Evolutionary conservation across 2,797 vertebrate genomes (phyloP), one percentile per base, ranked within the genome.

Genomic region (Parotocinclus haroldoi): DNA sequence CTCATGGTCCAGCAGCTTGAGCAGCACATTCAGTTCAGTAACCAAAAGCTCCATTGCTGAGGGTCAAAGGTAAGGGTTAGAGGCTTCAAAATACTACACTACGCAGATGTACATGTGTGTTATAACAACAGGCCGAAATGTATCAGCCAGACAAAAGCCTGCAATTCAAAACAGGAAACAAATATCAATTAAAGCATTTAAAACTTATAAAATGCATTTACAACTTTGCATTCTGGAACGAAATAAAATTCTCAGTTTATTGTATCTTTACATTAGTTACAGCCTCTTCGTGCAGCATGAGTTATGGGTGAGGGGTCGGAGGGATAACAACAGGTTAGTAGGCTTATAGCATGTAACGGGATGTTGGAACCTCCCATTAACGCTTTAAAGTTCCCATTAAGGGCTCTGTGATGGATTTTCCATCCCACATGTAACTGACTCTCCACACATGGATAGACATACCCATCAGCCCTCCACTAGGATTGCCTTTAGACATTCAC

Each of bases 1-100:
- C 83, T 99, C 97, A 0, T 94, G 92, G 80, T 98, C 96, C 83
- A 99, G 82, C 86, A 99, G 89, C 84, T 92, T 97, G 71, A 99
- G 91, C 60, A 99, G 82, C 46, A 91, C 48, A 0, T 86, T 88
- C 58, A 99, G 89, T 86, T 99, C 97, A 0, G 86, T 93, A 68
- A 99, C 88, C 44, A 99, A 93, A 63, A 92, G 93, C 81, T 99
- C 97, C 84, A 98, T 88, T 64, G 87, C 93, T 90, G 62, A 80
- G 77, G 78, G 54, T 52, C 68, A 81, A 58, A 66, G 58, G 39
- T 72, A 18, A 75, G 19, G 46, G 52, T 73, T 37, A 66, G 62
- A 68, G 53, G 72, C 59, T n/a, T 42, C 19, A 7, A 63, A 27
- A 63, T 16, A 76, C 12, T 55, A 64, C 58, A 76, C 39, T 42